A percentile compares a stretch with the other conserved stretches of the same genome.
Conservation (phyloP, 2,797 vertebrate species). For the Protonibea diacanthus region DNA sequence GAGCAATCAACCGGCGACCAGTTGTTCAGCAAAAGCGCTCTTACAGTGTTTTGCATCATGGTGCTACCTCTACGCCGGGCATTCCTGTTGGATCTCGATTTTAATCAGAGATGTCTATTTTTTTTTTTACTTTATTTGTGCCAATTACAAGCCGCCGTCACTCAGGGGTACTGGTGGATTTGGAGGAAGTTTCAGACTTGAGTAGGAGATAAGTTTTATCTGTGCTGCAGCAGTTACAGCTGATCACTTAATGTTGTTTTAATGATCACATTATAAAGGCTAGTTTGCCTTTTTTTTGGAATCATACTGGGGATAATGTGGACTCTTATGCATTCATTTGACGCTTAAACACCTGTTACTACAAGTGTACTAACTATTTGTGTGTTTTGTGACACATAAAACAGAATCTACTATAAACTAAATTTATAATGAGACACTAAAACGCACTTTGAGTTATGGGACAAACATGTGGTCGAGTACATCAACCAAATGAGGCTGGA, state of each 20-base stretch:
- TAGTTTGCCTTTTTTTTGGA: slow-evolving; percentile 9
- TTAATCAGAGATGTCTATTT: slow-evolving; percentile 35
- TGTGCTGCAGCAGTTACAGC: slow-evolving; percentile 30
- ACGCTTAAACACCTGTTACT: slow-evolving; percentile 24
- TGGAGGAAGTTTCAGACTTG: slow-evolving; percentile 14
- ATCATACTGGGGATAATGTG: slow-evolving; percentile 7
- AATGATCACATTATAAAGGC: slow-evolving; percentile 40
- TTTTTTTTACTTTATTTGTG: slow-evolving; percentile 32
- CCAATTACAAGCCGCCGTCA: slow-evolving; percentile 46
- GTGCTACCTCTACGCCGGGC: slow-evolving; percentile 5
- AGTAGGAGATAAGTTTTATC: slow-evolving; percentile 35
- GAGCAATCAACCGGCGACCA: slow-evolving; percentile 18
- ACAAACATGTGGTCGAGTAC: background rate
- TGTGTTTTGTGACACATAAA: background rate
- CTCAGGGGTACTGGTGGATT: slow-evolving; percentile 25
- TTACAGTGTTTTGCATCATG: slow-evolving; percentile 39
- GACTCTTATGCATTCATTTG: slow-evolving; percentile 22
- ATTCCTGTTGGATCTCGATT: slow-evolving; percentile 13
- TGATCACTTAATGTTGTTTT: slow-evolving; percentile 39
- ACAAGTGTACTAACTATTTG: background rate
- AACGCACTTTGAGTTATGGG: background rate
- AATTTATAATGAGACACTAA: slow-evolving; percentile 1
- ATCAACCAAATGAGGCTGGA: background rate
- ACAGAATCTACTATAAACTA: background rate
- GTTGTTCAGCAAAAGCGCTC: slow-evolving; percentile 1